A percentile compares a stretch with the other conserved stretches of the same genome.
Evolutionary conservation across 2,797 vertebrate genomes (phyloP).

Genomic region (Poecilia gillii): DNA sequence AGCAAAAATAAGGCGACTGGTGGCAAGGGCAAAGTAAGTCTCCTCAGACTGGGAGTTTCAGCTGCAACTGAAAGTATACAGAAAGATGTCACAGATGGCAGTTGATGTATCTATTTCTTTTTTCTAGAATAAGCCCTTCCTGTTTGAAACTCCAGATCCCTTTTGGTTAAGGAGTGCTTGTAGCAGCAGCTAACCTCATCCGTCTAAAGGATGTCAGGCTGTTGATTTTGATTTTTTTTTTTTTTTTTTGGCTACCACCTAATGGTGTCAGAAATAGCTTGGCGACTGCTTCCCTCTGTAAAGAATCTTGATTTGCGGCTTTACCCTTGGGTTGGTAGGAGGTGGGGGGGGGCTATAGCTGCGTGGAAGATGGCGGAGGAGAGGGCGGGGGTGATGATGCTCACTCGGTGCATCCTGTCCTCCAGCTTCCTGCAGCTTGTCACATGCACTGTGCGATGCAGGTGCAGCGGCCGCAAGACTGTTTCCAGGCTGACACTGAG

Average conservation of each 20-base stretch:
- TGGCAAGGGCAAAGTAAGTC: constrained; percentile 88
- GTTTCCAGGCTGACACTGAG: constrained; percentile 77
- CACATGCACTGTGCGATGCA: constrained; percentile 70
- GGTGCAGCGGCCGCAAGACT: constrained; percentile 78
- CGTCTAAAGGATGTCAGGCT: constrained; percentile 57
- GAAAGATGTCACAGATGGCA: neutral
- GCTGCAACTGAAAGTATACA: neutral
- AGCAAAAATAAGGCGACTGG: constrained; percentile 90
- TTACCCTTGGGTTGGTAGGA: constrained; percentile 14
- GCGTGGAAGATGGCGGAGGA: neutral
- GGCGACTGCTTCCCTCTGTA: constrained; percentile 54
- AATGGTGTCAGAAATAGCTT: constrained; percentile 61
- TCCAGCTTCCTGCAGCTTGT: constrained; percentile 78
- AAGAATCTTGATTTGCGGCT: constrained; percentile 47
- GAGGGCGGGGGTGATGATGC: constrained; percentile 42
- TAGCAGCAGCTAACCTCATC: constrained; percentile 57
- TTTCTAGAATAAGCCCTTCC: constrained; percentile 11
- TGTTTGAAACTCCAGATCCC: neutral
- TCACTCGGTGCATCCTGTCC: constrained; percentile 76
- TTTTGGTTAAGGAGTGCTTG: constrained; percentile 22
- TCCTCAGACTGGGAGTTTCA: constrained; percentile 3
- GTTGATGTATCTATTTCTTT: neutral
- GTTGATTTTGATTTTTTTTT: constrained; percentile 46
- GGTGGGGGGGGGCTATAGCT: no score
- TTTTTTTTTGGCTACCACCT: constrained; percentile 16